Base-by-base conservation (phyloP, 2,888 invertebrate species). In the Spisula solida region DNA sequence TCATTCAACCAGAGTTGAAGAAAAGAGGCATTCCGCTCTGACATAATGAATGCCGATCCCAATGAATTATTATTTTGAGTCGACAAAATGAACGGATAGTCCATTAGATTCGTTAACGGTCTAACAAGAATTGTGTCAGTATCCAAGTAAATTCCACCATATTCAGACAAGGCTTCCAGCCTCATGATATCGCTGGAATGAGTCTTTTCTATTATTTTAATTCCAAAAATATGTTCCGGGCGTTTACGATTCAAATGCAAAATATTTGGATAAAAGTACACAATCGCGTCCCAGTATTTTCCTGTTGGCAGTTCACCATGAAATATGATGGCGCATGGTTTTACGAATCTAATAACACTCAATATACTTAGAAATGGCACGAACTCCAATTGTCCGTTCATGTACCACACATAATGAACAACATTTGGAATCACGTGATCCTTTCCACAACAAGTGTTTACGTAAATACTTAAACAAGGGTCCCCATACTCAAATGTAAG, bases 1-100 rank as follows among this genome's bases (percentile, higher is more conserved):
- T 82, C 87, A 29, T 83, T 79, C 79, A 83, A 47, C 87, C 87
- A n/a, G n/a, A n/a, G n/a, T n/a, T n/a, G n/a, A n/a, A n/a, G n/a
- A n/a, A n/a, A n/a, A n/a, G n/a, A n/a, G 25, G 87, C 48, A 29
- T 87, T 87, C 48, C 79, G 82, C 41, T 87, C 82, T 34, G 87
- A 78, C 79, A 83, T 79, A 10, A 87, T 87, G 29, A 87, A 87
- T 12, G 87, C 87, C 16, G 82, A 82, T 6, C 82, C 79, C 2
- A 87, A 48, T 1, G 1, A 60, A 16, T 60, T 80, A 31, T 51
- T 51, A 6, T 18, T 48, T 66, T 87, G 87, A 25, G 20, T 60
- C 14, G 82, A 87, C 41, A 87, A 75, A 18, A 79, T 60, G 29
- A 56, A 82, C 5, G 78, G 47, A 48, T 82, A 80, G 16, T 83